Evolutionary conservation across 2,113 vertebrate genomes (phyloP).

Genomic region (Toxotes chatareus): DNA sequence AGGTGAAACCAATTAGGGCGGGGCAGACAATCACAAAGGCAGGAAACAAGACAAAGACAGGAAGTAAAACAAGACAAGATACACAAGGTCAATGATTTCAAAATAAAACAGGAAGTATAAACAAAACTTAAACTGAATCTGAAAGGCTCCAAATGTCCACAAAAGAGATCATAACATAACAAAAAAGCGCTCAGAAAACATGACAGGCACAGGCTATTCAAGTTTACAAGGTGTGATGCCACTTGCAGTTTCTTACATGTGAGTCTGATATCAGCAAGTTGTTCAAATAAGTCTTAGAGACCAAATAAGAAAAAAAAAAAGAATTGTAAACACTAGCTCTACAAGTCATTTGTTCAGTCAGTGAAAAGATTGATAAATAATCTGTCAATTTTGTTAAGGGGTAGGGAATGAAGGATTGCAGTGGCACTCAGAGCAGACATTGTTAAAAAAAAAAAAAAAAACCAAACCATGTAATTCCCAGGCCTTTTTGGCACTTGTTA

Average conservation of each 20-base stretch:
- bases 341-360: background rate
- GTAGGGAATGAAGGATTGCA: background rate
- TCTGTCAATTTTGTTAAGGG: background rate
- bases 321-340: background rate
- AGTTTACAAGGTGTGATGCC: background rate
- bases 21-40: no score
- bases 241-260: background rate
- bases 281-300: background rate
- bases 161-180: no score
- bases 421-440: background rate
- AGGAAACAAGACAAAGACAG: no score
- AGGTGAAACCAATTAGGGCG: no score
- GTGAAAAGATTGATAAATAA: background rate
- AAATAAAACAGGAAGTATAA: no score
- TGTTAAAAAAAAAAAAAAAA: background rate
- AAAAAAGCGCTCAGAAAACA: no score
- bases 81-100: no score
- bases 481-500: background rate
- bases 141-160: no score
- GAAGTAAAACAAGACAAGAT: no score
- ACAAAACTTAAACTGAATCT: no score
- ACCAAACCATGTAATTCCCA: background rate
- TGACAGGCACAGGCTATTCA: no score
- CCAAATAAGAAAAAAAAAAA: background rate
- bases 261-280: no score